These are phyloP conservation scores for Psix sp. DNA, from an alignment of 1,140 invertebrate species.

Conservation along the genomic window DNA sequence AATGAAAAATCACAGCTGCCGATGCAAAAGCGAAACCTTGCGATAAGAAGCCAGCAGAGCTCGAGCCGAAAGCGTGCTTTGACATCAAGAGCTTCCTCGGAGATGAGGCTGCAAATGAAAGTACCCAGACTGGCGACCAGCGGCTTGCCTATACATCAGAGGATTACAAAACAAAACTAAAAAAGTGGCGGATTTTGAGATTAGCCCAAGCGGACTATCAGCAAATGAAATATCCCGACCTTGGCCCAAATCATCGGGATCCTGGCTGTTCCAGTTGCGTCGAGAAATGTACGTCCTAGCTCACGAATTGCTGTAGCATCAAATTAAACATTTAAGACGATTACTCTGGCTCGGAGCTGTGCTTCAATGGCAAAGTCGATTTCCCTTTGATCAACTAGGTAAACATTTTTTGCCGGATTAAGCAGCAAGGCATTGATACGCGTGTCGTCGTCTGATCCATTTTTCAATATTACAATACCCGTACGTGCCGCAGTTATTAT, in stretches of 20 bases:
- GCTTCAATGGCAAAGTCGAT: slow-evolving; percentile 19
- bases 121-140: too few species aligned
- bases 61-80: not conserved
- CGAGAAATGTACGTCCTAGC: too few species aligned
- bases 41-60: not conserved
- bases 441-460: slow-evolving; percentile 1
- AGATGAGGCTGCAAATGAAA: not conserved
- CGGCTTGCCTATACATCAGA: too few species aligned
- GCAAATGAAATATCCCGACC: slow-evolving; percentile 14
- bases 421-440: slow-evolving; percentile 15
- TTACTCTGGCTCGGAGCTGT: slow-evolving; percentile 18
- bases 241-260: too few species aligned
- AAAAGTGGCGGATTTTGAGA: too few species aligned
- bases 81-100: not conserved
- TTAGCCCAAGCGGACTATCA: too few species aligned
- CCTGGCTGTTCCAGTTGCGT: too few species aligned
- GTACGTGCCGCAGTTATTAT: too few species aligned
- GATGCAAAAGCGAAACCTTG: not conserved
- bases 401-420: slow-evolving; percentile 33
- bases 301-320: too few species aligned
- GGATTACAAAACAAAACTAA: too few species aligned
- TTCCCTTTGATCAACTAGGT: slow-evolving; percentile 16
- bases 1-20: not conserved
- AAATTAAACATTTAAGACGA: slow-evolving; percentile 34
- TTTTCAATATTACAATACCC: slow-evolving; percentile 7